Evolutionary conservation across 2,797 vertebrate genomes (phyloP), one percentile per base, ranked within the genome.

Genomic region (Squalus acanthias): DNA sequence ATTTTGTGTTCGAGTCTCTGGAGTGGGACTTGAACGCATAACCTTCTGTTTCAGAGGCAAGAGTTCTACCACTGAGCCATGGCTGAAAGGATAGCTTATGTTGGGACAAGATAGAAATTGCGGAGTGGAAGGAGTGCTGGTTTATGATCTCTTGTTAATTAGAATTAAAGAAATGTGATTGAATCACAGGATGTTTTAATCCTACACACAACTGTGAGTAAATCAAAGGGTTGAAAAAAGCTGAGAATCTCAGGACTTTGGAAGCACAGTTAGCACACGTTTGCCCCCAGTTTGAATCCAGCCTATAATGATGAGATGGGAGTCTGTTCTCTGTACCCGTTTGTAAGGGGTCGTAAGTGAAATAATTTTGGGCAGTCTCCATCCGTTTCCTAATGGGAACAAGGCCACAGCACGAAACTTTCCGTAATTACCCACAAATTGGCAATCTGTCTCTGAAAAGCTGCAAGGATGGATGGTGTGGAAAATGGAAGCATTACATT

Each of bases 361-460:
- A 95, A 57, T 76, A 76, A 60, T 33, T 76, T 95, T 33, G 94
- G 94, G 70, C 94, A 60, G 72, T 95, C 94, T 95, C 94, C 46
- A 57, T 76, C 94, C 26, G 3, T 72, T 76, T 76, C 94, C 94
- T 7, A 95, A 57, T 95, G 94, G 94, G 70, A 57, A 33, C 46
- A 72, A 2, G 72, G 69, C 69, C 70, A 95, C 70, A 95, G 50
- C 53, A 74, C 22, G 50, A n/a, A 95, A 95, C 50, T 76, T 95
- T 69, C 46, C 5, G 29, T 95, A 95, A 95, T 95, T 95, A 53
- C 13, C 26, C 72, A 95, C 26, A 95, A 76, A 60, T 95, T 95
- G 94, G 46, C 26, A 95, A 76, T 95, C 91, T 69, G 65, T 12
- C 65, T 69, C 63, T 93, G n/a, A 93, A 69, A 69, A 69, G 8